phyloP scores from a whole-genome alignment of 2,797 vertebrate species.

The Echeneis naucrates region DNA sequence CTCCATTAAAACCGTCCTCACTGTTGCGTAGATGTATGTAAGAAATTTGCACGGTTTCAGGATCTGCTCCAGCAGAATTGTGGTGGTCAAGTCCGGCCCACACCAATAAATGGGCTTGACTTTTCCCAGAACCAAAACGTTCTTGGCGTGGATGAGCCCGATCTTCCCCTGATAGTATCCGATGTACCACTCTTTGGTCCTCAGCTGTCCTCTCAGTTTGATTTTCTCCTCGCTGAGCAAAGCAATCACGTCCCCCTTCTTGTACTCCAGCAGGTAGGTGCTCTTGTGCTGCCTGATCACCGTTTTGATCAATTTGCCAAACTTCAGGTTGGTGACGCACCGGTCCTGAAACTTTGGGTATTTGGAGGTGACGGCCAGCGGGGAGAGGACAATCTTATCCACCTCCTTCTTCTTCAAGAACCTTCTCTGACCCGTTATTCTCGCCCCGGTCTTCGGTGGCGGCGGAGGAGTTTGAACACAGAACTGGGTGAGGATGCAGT shows the following conservation, averaged over 20 bases:
- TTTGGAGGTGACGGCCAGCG: conserved; percentile 89
- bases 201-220: conserved; percentile 92
- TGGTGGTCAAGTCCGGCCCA: conserved; percentile 92
- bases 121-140: conserved; percentile 92
- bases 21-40: conserved; percentile 97
- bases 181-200: conserved; percentile 99
- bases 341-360: conserved; percentile 95
- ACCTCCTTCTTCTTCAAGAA: conserved; percentile 97
- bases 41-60: conserved; percentile 96
- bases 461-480: conserved; percentile 95
- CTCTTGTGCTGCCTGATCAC: conserved; percentile 95
- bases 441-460: conserved; percentile 87
- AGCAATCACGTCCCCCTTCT: conserved; percentile 93
- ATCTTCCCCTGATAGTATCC: conserved; percentile 95
- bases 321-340: conserved; percentile 89
- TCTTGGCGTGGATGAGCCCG: conserved; percentile 95
- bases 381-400: conserved; percentile 94
- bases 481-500: conserved; percentile 93
- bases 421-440: conserved; percentile 86
- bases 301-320: conserved; percentile 94
- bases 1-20: conserved; percentile 96
- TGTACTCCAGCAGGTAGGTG: conserved; percentile 96
- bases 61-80: conserved; percentile 92
- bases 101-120: conserved; percentile 90
- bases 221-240: conserved; percentile 97